Base-by-base conservation (phyloP, 2,797 vertebrate genomes). In the Lindbergichthys nudifrons region DNA sequence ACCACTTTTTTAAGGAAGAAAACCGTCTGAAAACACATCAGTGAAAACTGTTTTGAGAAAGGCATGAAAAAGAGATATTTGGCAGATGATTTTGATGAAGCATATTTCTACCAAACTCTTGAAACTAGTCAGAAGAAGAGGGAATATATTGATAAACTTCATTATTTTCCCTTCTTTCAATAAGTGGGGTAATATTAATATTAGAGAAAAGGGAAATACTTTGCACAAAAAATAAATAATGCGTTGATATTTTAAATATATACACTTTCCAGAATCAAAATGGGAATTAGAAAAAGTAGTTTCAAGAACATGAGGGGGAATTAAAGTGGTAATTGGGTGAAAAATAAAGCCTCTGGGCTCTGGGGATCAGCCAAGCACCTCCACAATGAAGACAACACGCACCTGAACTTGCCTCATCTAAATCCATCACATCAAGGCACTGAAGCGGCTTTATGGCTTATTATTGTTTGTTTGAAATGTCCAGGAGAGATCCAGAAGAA, bases 381-480 rank as follows among this genome's bases (percentile, higher is more conserved):
- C 39, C 14, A 41, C 11, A 41, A 13, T 65, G 19, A 19, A 41
- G 48, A 50, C 48, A 51, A 53, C 52, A 68, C 71, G 74, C 62
- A 65, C 52, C 66, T 77, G 60, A 69, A 57, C 46, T 15, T 3
- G 4, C 42, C 62, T 82, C 39, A 43, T 75, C 50, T 62, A 58
- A 81, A 83, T 80, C 77, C 80, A 68, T 79, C 66, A 62, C 61
- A 66, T 79, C 66, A 4, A 52, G 65, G 23, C 68, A 59, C 54
- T 0, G 30, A 66, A 47, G 81, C 65, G 67, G 79, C 83, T 85
- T 80, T 61, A 58, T 53, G 58, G 36, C 58, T 82, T 51, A 65
- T 85, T 77, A 67, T 79, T 86, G 88, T 89, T 91, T 85, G 75
- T 73, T 72, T 36, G 56, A 46, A 42, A 48, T 62, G 75, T 85